Evolutionary conservation across 2,888 invertebrate genomes (phyloP).

Genomic region (Cerceris ruficornis): DNA sequence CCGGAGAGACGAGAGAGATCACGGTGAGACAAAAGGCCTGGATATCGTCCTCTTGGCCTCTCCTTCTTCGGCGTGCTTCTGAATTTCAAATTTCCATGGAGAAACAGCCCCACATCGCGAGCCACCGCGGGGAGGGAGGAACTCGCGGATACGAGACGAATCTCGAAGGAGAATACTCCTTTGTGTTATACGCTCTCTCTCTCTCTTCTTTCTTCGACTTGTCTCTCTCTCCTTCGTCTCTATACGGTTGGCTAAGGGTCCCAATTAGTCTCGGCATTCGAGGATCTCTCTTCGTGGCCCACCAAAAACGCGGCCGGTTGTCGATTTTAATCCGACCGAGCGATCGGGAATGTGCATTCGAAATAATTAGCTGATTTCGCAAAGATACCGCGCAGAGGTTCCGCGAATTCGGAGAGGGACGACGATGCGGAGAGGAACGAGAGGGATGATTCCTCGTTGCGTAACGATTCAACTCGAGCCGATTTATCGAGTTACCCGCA

Average conservation of each 20-base stretch:
- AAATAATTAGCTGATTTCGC: slow-evolving; percentile 81
- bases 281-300: slow-evolving; percentile 70
- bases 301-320: slow-evolving; percentile 73
- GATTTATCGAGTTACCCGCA: no score
- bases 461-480: no score
- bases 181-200: slow-evolving; percentile 38
- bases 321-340: slow-evolving; percentile 76
- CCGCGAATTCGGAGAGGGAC: slow-evolving; percentile 37
- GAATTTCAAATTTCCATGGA: slow-evolving; percentile 79
- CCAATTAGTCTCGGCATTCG: slow-evolving; percentile 81
- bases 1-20: slow-evolving; percentile 46
- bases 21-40: slow-evolving; percentile 69
- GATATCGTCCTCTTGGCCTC: slow-evolving; percentile 28
- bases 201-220: no score
- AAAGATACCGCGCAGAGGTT: slow-evolving; percentile 70
- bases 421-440: slow-evolving; percentile 27
- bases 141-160: slow-evolving; percentile 29
- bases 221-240: slow-evolving; percentile 15
- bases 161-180: slow-evolving; percentile 45
- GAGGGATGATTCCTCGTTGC: slow-evolving; percentile 48
- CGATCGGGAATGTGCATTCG: slow-evolving; percentile 80
- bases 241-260: slow-evolving; percentile 68
- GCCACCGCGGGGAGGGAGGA: slow-evolving; percentile 6
- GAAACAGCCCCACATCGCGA: slow-evolving; percentile 35
- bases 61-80: slow-evolving; percentile 65